These are phyloP conservation scores for Amblyjoppa proteus DNA, from an alignment of 2,888 invertebrate genomes.

Conservation along the genomic window DNA sequence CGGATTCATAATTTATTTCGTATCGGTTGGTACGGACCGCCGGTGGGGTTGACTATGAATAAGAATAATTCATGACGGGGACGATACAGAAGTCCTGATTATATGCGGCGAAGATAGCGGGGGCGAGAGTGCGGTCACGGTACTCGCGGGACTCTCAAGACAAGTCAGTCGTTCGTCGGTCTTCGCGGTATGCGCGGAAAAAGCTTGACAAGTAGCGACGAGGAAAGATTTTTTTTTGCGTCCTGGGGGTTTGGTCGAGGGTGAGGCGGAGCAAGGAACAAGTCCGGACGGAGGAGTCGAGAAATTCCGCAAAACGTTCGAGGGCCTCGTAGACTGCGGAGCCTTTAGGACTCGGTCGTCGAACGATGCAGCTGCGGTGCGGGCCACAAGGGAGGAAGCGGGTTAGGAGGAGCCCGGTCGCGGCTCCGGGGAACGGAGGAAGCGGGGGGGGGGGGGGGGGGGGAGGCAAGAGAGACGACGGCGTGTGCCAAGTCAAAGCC, in stretches of 20 bases:
- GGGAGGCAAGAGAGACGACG: slow-evolving; percentile 36
- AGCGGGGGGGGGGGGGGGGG: background rate
- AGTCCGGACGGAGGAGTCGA: slow-evolving; percentile 32
- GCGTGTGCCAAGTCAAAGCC: slow-evolving; percentile 72
- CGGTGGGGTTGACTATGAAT: slow-evolving; percentile 33
- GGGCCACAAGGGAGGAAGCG: slow-evolving; percentile 15
- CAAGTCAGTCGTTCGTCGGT: slow-evolving; percentile 25
- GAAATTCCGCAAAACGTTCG: slow-evolving; percentile 55
- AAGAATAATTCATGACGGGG: slow-evolving; percentile 57
- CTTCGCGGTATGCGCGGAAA: slow-evolving; percentile 14
- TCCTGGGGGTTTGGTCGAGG: slow-evolving; percentile 21
- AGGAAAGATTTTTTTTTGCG: background rate
- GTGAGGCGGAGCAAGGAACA: background rate
- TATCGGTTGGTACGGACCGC: slow-evolving; percentile 28
- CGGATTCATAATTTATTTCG: slow-evolving; percentile 58
- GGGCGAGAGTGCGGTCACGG: slow-evolving; percentile 17
- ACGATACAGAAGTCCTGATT: slow-evolving; percentile 28
- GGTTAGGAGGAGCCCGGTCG: slow-evolving; percentile 3
- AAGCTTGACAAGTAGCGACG: background rate
- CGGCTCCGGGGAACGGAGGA: slow-evolving; percentile 3
- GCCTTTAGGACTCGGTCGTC: slow-evolving; percentile 41
- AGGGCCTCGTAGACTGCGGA: slow-evolving; percentile 35
- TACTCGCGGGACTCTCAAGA: slow-evolving; percentile 34
- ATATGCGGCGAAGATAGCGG: slow-evolving; percentile 2
- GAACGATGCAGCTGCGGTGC: background rate